Percentiles rank a stretch among this genome's conserved stretches.
Evolutionary conservation across 2,113 vertebrate genomes (phyloP).

Genomic region (Vombatus ursinus): DNA sequence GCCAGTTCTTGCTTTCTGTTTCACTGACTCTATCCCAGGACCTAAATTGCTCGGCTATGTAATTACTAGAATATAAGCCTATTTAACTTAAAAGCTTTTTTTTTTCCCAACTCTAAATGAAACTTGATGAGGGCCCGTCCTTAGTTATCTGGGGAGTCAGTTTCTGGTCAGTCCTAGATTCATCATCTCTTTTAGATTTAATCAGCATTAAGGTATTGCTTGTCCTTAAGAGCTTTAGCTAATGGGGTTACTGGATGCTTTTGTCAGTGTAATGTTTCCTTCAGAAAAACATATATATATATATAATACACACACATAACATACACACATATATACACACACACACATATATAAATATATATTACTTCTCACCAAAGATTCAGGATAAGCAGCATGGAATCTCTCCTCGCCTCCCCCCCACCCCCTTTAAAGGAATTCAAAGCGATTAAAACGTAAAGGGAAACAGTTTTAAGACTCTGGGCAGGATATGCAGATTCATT

Average conservation of each 20-base stretch:
- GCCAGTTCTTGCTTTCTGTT: conserved; percentile 89
- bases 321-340: neutral
- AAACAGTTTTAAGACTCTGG: conserved; percentile 80
- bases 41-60: conserved; percentile 94
- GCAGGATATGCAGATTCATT: conserved; percentile 91
- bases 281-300: conserved; percentile 59
- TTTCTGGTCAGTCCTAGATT: conserved; percentile 95
- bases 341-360: neutral
- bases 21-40: conserved; percentile 89
- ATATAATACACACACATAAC: conserved; percentile 45
- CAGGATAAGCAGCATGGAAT: conserved; percentile 87
- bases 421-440: conserved; percentile 83
- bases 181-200: conserved; percentile 98
- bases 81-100: conserved; percentile 94
- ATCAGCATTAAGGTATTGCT: conserved; percentile 98
- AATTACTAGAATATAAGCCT: conserved; percentile 95
- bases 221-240: conserved; percentile 97
- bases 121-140: conserved; percentile 96
- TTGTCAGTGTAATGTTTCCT: conserved; percentile 88
- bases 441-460: conserved; percentile 87
- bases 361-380: conserved; percentile 92
- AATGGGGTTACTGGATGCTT: conserved; percentile 98
- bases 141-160: conserved; percentile 96
- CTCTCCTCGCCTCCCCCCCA: conserved; percentile 74
- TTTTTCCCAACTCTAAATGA: conserved; percentile 88